A percentile compares a stretch with the other conserved stretches of the same genome.
Evolutionary conservation across 2,888 invertebrate species (phyloP).

Genomic region (Machimus atricapillus): DNA sequence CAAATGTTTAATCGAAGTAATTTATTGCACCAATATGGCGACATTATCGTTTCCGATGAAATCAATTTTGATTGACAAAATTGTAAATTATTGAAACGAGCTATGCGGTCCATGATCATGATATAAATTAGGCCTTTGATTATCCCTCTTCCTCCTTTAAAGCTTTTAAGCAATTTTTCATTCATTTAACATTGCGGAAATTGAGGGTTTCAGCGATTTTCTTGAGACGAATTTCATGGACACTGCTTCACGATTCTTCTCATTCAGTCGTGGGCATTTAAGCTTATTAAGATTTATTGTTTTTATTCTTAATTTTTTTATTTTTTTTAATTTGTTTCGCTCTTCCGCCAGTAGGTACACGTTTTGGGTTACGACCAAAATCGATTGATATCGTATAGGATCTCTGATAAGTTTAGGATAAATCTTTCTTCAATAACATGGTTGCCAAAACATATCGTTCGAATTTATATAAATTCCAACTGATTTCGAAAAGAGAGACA

Average conservation of each 20-base stretch:
- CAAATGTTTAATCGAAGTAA: constrained; percentile 34
- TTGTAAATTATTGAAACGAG: constrained; percentile 41
- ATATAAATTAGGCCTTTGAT: constrained; percentile 8
- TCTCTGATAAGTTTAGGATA: too few relatives aligned
- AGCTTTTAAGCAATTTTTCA: constrained; percentile 1
- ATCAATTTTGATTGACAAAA: constrained; percentile 45
- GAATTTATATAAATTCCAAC: too few relatives aligned
- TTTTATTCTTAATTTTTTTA: too few relatives aligned
- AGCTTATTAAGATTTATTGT: not conserved
- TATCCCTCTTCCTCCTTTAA: not conserved
- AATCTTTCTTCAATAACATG: too few relatives aligned
- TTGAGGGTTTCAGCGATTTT: not conserved
- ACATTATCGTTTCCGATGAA: constrained; percentile 43
- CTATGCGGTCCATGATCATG: constrained; percentile 18
- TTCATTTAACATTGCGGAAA: constrained; percentile 7
- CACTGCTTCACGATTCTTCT: not conserved
- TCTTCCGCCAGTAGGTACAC: too few relatives aligned
- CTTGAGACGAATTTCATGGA: not conserved
- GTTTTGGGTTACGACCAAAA: too few relatives aligned
- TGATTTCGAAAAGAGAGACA: too few relatives aligned
- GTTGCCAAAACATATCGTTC: too few relatives aligned
- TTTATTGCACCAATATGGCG: constrained; percentile 42
- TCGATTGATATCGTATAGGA: too few relatives aligned
- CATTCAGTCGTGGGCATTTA: not conserved
- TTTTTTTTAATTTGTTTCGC: too few relatives aligned